Percentiles rank a stretch among this genome's conserved stretches.
Evolutionary conservation across 2,888 invertebrate species (phyloP).

Genomic region (Xestobium rufovillosum): DNA sequence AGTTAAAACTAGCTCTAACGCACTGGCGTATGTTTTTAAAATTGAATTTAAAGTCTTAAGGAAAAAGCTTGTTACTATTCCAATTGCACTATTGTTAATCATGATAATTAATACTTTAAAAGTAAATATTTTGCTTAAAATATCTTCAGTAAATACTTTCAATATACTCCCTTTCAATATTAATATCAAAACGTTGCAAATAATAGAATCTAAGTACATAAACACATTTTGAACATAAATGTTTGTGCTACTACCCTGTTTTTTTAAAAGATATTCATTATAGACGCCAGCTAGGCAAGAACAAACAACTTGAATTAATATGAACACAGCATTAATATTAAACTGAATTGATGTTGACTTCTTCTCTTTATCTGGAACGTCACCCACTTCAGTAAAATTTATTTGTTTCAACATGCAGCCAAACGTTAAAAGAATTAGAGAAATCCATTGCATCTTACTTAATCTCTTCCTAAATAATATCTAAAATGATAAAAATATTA

Average conservation of each 20-base stretch:
- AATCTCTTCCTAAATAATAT: conserved; percentile 78
- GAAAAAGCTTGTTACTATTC: conserved; percentile 91
- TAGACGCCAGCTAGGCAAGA: conserved; percentile 94
- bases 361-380: conserved; percentile 34
- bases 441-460: conserved; percentile 79
- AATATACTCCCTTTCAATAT: conserved; percentile 56
- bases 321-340: conserved; percentile 57
- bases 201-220: conserved; percentile 89
- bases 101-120: conserved; percentile 73
- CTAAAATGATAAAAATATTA: conserved; percentile 48
- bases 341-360: conserved; percentile 41
- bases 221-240: conserved; percentile 91
- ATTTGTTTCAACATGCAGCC: conserved; percentile 91
- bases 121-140: conserved; percentile 52
- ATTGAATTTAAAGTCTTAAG: conserved; percentile 89
- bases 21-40: conserved; percentile 91
- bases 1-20: conserved; percentile 83
- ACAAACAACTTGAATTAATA: conserved; percentile 74
- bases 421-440: conserved; percentile 72
- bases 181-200: conserved; percentile 78
- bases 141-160: conserved; percentile 51
- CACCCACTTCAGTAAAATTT: conserved; percentile 40
- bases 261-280: conserved; percentile 88
- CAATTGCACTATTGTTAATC: conserved; percentile 83
- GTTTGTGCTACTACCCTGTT: conserved; percentile 73